Evolutionary conservation across 2,888 invertebrate species (phyloP), one percentile per base, ranked within the genome.

Genomic region (Lepidocyrtoides sp.): DNA sequence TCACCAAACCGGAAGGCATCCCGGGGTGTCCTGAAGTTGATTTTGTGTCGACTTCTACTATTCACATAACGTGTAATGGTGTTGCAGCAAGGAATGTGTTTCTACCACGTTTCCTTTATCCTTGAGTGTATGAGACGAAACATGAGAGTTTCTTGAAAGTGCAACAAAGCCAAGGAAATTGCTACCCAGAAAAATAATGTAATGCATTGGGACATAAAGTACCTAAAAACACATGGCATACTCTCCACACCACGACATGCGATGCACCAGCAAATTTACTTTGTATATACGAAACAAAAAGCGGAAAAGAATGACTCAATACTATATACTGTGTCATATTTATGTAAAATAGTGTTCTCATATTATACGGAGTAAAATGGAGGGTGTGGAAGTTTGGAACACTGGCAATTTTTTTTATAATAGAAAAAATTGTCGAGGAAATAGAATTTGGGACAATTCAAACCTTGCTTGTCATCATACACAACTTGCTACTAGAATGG

Each of bases 401-500:
- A 82, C 32, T 51, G 17, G 17, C 17, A 20, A 7, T 57, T 57
- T 20, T 57, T 32, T 10, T 41, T 41, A 36, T 75, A 85, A 75
- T 75, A 75, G 75, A 85, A 75, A 75, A 44, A 85, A 85, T 85
- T 85, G 85, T 85, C 0, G 85, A 85, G 85, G 85, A 85, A 85
- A 85, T 85, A 75, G 75, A 85, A 75, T 85, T 75, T 75, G 85
- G 75, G 75, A 85, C 85, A 85, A 85, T 85, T 41, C 60, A 85
- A 17, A 84, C 72, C n/a, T n/a, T n/a, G n/a, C 60, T 75, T 85
- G 72, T 85, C 75, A 85, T 75, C 75, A 41, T 75, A 44, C 75
- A 17, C n/a, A 54, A 75, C 75, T 85, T 85, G 69, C 32, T 75
- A 60, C 63, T 69, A 48, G 20, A 20, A 10, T 29, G 44, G 23